These are phyloP conservation scores for Daboia siamensis DNA, from an alignment of 2,113 vertebrate genomes.

Conservation along the genomic window DNA sequence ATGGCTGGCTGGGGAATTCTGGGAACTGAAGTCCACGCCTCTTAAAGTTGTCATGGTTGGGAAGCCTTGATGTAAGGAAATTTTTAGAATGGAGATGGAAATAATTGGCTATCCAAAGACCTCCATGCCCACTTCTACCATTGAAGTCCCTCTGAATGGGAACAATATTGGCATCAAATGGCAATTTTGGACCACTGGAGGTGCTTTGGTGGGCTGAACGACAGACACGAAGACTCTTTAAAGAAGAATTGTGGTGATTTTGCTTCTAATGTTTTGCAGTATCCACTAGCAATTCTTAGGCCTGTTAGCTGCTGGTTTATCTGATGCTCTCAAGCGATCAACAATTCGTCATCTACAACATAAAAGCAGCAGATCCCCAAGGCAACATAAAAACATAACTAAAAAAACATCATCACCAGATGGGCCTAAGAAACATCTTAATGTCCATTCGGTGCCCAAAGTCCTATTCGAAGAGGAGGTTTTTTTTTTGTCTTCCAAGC, in stretches of 20 bases:
- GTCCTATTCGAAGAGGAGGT: neutral
- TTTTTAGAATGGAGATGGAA: neutral
- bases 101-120: neutral
- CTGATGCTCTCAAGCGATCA: neutral
- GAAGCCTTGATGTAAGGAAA: neutral
- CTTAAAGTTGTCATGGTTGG: neutral
- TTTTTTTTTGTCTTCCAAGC: neutral
- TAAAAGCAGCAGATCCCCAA: neutral
- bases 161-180: neutral
- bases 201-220: neutral
- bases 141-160: neutral
- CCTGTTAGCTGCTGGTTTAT: neutral
- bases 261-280: neutral
- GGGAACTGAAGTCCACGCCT: neutral
- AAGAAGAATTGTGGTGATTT: neutral
- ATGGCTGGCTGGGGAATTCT: neutral
- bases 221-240: neutral
- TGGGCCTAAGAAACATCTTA: neutral
- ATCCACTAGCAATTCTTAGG: neutral
- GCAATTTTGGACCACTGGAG: neutral
- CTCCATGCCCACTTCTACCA: neutral
- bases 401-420: neutral
- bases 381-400: neutral
- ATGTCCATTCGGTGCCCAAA: neutral
- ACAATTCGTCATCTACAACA: neutral